phyloP scores from a whole-genome alignment of 2,797 vertebrate genomes.

The Chloroceryle inda region DNA sequence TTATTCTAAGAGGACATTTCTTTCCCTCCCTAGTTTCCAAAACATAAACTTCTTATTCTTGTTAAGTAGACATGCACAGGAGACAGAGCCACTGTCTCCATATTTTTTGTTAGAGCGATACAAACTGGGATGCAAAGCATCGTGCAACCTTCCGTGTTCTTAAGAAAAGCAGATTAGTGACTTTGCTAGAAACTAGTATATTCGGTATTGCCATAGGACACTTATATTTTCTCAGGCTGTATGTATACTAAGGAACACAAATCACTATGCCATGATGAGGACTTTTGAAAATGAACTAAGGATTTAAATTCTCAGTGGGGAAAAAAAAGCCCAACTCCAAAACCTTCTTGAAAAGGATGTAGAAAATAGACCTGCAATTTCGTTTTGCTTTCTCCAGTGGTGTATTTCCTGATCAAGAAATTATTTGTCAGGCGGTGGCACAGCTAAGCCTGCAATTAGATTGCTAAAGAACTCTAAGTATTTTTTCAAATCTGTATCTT shows the following conservation, averaged over 20 bases:
- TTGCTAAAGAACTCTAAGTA: neutral
- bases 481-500: neutral
- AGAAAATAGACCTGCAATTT: neutral
- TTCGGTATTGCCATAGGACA: neutral
- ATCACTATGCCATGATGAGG: neutral
- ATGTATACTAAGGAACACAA: neutral
- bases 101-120: neutral
- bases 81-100: neutral
- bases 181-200: neutral
- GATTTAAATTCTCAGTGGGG: neutral
- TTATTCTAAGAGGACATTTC: neutral
- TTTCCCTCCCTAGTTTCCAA: neutral
- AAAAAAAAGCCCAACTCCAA: neutral
- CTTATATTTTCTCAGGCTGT: neutral
- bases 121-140: neutral
- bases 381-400: neutral
- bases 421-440: neutral
- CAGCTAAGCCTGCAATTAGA: neutral
- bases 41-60: neutral
- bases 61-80: too few relatives aligned
- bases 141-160: neutral
- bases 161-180: neutral
- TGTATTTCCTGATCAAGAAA: neutral
- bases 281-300: neutral
- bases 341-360: neutral